Evolutionary conservation across 35 echinoderm and acorn worm species (phyloP), one percentile per base, ranked within the genome.

Genomic region (Lytechinus variegatus): DNA sequence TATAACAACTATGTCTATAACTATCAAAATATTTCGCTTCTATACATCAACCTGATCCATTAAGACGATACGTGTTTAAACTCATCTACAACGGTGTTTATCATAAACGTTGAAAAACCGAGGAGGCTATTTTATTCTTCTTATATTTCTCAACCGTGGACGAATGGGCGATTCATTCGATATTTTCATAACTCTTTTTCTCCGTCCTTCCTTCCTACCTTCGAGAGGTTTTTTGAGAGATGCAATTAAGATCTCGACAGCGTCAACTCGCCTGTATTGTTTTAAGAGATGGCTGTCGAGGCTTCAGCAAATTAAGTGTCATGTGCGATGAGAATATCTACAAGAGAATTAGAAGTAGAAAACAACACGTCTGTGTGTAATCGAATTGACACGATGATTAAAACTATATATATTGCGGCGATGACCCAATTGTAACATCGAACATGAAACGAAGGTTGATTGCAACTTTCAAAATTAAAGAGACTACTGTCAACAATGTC

Each of bases 181-280:
- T 90, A 90, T 90, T 90, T 90, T 90, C 88, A 90, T 90, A 90
- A 52, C 88, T 90, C 29, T 90, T 27, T 90, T 79, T 79, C 66
- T 79, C 66, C 66, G n/a, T 79, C 66, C 66, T 79, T 8, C 21
- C 66, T 79, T 79, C 66, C 66, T 24, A 79, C 66, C 66, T 79
- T 79, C 29, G 88, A 90, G 88, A 90, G 88, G 16, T 52, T 79
- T 79, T 79, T 79, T 79, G 29, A 54, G 88, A 90, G 88, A 90
- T 90, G 88, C 66, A 90, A 90, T 90, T 90, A 90, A 90, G 88
- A 54, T 52, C 88, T 90, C 52, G 88, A 90, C 29, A 90, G 52
- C 88, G 88, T 90, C 88, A 90, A 90, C 88, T 90, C 88, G 9
- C 88, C 28, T n/a, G 88, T 90, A 90, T 90, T 90, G 88, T 90